Percentiles rank a stretch among this genome's conserved stretches.
These are phyloP conservation scores for Tigriopus japonicus DNA, from an alignment of 1,140 invertebrate genomes.

Conservation along the genomic window DNA sequence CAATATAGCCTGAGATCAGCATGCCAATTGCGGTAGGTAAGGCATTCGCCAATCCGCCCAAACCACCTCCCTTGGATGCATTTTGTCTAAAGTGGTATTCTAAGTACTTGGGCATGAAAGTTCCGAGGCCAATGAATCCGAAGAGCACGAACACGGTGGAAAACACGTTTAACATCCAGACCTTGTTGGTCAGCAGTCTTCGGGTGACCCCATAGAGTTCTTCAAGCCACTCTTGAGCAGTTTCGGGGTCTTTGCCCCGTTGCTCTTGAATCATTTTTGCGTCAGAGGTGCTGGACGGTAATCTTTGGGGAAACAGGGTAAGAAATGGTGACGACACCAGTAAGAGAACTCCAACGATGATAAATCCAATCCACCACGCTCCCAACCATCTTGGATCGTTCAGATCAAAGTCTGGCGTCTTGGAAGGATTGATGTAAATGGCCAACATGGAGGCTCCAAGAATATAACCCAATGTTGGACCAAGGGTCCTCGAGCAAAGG, in stretches of 20 bases:
- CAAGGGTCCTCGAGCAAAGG: background rate
- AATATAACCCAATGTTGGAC: slow-evolving; percentile 7
- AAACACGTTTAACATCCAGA: background rate
- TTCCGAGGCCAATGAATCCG: slow-evolving; percentile 2
- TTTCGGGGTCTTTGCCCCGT: background rate
- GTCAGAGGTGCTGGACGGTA: background rate
- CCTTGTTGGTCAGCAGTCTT: background rate
- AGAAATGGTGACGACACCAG: background rate
- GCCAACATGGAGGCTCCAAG: background rate
- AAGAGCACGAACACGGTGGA: background rate
- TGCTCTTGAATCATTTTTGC: background rate
- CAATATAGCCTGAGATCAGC: background rate
- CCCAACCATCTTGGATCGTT: slow-evolving; percentile 11
- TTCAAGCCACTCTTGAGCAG: background rate
- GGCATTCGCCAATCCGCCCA: background rate
- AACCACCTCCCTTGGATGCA: background rate
- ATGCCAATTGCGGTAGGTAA: slow-evolving; percentile 3
- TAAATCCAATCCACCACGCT: slow-evolving; percentile 13
- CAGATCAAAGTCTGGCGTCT: background rate
- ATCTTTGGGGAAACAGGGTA: background rate
- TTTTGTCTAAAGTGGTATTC: background rate
- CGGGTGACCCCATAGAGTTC: background rate
- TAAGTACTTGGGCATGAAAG: slow-evolving; percentile 3
- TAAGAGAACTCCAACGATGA: background rate
- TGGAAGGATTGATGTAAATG: background rate